Percentiles rank a stretch among this genome's conserved stretches.
These are phyloP conservation scores for Boulengeromyrus knoepffleri DNA, from an alignment of 2,113 vertebrate species.

Conservation along the genomic window DNA sequence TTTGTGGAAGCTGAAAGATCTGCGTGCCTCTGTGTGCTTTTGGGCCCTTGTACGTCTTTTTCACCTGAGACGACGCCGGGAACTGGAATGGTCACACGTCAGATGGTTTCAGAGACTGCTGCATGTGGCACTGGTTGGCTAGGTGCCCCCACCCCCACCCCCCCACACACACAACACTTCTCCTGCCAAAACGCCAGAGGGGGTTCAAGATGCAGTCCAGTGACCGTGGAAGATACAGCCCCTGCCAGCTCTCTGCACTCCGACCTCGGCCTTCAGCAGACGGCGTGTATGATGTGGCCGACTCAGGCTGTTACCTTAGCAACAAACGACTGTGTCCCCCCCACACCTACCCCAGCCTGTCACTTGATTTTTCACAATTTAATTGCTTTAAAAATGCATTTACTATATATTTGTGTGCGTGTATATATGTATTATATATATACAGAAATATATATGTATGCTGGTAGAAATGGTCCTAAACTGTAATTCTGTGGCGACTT, in stretches of 20 bases:
- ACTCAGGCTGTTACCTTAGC: not conserved
- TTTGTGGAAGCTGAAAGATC: not conserved
- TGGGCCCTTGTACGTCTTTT: not conserved
- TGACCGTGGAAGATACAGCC: not conserved
- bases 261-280: not conserved
- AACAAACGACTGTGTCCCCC: not conserved
- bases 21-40: conserved; percentile 26
- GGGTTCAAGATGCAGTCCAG: not conserved
- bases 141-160: not conserved
- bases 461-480: not conserved
- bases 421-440: conserved; percentile 1
- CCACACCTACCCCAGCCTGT: not conserved
- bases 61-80: not conserved
- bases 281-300: not conserved
- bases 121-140: not conserved
- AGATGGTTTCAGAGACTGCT: not conserved
- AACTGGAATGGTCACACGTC: conserved; percentile 24
- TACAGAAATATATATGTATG: not conserved
- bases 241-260: no score
- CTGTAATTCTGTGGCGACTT: not conserved
- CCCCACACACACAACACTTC: not conserved
- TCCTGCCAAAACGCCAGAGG: not conserved
- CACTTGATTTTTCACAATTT: not conserved
- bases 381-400: not conserved
- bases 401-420: not conserved